phyloP scores from a whole-genome alignment of 2,113 vertebrate genomes.

The Alligator sinensis region DNA sequence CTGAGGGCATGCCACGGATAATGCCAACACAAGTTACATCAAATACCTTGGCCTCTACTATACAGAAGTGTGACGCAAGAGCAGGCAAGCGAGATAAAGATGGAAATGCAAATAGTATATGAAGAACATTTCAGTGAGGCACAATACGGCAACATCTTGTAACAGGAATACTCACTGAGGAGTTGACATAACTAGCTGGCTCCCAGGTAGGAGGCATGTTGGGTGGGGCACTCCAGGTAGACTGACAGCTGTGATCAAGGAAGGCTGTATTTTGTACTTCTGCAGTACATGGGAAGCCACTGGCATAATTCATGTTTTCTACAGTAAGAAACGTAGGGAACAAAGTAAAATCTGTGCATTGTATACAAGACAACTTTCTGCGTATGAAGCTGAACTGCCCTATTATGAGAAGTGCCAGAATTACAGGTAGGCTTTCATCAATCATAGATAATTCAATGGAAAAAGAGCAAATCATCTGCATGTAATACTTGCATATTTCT shows the following conservation, averaged over 20 bases:
- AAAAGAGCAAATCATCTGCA: neutral
- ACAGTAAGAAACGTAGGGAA: slow-evolving; percentile 11
- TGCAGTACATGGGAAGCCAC: slow-evolving; percentile 77
- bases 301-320: slow-evolving; percentile 85
- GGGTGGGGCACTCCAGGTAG: slow-evolving; percentile 76
- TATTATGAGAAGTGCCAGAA: neutral
- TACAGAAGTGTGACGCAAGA: neutral
- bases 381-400: neutral
- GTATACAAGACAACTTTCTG: neutral
- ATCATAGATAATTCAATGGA: neutral
- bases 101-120: neutral
- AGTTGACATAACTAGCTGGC: slow-evolving; percentile 72
- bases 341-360: neutral
- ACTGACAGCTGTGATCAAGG: slow-evolving; percentile 75
- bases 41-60: neutral
- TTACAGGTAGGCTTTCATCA: neutral
- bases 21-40: neutral
- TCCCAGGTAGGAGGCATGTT: slow-evolving; percentile 80
- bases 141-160: fast-evolving
- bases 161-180: slow-evolving; percentile 75
- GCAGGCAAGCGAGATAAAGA: neutral
- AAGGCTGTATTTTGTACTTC: slow-evolving; percentile 78
- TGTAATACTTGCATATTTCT: neutral
- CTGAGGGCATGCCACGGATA: neutral
- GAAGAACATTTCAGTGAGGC: neutral